Evolutionary conservation across 2,888 invertebrate species (phyloP).

Genomic region (Euplexia lucipara): DNA sequence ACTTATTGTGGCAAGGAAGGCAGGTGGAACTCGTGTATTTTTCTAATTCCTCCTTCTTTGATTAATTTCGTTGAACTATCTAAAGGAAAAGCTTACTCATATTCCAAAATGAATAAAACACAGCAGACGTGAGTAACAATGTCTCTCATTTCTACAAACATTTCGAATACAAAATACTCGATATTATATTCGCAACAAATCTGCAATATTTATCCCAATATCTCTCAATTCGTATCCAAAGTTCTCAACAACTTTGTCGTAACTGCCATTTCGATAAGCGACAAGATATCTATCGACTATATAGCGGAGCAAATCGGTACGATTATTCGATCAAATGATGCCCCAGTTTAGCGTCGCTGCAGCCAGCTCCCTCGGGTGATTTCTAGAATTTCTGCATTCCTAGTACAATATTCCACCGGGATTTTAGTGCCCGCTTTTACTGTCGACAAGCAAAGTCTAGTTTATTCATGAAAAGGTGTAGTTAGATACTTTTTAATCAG

Average conservation of each 20-base stretch:
- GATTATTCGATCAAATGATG: slow-evolving; percentile 60
- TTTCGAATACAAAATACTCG: slow-evolving; percentile 1
- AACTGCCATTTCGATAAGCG: slow-evolving; percentile 29
- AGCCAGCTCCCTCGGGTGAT: slow-evolving; percentile 42
- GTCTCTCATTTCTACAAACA: slow-evolving; percentile 6
- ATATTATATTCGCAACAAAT: slow-evolving; percentile 3
- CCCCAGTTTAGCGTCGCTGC: slow-evolving; percentile 49
- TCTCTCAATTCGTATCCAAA: slow-evolving; percentile 22
- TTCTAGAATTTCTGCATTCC: slow-evolving; percentile 50
- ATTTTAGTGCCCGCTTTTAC: slow-evolving; percentile 21
- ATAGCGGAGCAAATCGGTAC: slow-evolving; percentile 36
- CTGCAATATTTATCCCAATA: slow-evolving; percentile 24
- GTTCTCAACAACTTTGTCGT: slow-evolving; percentile 28
- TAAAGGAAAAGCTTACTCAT: slow-evolving; percentile 3
- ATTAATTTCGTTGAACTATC: neutral
- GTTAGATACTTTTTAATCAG: no score
- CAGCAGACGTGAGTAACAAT: neutral
- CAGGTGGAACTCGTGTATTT: no score
- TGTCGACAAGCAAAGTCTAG: neutral
- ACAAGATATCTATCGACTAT: slow-evolving; percentile 20
- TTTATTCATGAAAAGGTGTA: no score
- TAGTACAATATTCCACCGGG: slow-evolving; percentile 24
- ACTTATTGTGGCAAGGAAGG: no score
- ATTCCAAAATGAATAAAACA: slow-evolving; percentile 11
- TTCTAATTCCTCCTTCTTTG: no score